Conservation (phyloP, 2,797 vertebrate genomes). For the Sardinella longiceps region DNA sequence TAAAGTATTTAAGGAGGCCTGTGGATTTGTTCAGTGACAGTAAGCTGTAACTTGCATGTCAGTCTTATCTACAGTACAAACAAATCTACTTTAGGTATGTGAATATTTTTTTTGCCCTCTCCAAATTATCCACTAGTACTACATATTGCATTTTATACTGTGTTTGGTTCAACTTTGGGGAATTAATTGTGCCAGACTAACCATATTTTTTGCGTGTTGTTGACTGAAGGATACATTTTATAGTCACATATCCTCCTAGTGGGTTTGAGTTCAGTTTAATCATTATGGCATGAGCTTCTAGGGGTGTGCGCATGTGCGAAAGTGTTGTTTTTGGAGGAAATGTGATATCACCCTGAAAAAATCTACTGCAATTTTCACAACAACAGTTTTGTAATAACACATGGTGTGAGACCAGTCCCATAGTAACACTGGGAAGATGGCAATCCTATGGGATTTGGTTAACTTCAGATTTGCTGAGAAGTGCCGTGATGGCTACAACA, state of each 20-base stretch:
- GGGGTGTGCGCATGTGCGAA: background rate
- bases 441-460: slow-evolving; percentile 10
- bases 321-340: background rate
- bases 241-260: background rate
- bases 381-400: slow-evolving; percentile 19
- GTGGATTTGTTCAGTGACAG: background rate
- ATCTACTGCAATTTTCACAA: slow-evolving; percentile 20
- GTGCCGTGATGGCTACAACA: background rate
- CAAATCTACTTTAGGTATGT: too few relatives aligned
- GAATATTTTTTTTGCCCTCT: background rate
- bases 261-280: background rate
- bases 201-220: background rate
- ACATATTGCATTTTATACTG: background rate
- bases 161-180: background rate
- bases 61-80: background rate
- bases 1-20: too few relatives aligned
- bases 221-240: background rate
- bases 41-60: background rate
- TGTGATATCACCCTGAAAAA: slow-evolving; percentile 6
- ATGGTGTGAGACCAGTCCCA: slow-evolving; percentile 10
- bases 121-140: background rate
- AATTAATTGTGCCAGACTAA: background rate
- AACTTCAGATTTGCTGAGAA: slow-evolving; percentile 13
- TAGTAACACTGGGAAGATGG: slow-evolving; percentile 20
- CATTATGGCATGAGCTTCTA: background rate